Conservation (phyloP, 2,888 invertebrate species). For the Stenolophus ochropezus region DNA sequence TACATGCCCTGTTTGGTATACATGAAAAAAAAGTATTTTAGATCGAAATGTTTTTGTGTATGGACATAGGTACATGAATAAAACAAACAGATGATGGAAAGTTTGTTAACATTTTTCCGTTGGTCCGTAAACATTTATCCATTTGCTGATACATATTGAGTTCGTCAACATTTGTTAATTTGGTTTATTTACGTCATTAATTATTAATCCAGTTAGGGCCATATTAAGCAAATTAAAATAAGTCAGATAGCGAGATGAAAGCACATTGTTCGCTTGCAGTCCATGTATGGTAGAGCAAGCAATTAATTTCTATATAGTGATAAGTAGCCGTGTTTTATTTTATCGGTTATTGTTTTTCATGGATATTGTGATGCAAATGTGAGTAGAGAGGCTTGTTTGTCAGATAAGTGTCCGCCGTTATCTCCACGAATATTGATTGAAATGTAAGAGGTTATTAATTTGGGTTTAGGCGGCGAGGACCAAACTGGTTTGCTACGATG, state of each 20-base stretch:
- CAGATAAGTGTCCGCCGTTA: constrained; percentile 38
- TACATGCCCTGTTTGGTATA: too few relatives aligned
- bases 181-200: not conserved
- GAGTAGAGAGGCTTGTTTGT: constrained; percentile 39
- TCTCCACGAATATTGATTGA: constrained; percentile 42
- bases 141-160: not conserved
- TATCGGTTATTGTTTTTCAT: constrained; percentile 42
- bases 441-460: constrained; percentile 47
- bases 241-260: not conserved
- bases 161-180: not conserved
- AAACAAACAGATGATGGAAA: too few relatives aligned
- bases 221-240: constrained; percentile 24
- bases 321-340: constrained; percentile 45
- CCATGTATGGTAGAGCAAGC: constrained; percentile 48
- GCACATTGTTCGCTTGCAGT: not conserved
- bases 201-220: constrained; percentile 2
- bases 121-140: not conserved
- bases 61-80: too few relatives aligned
- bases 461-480: constrained; percentile 28
- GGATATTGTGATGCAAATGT: constrained; percentile 53
- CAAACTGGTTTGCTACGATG: constrained; percentile 20
- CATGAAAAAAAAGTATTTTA: too few relatives aligned
- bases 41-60: too few relatives aligned
- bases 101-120: too few relatives aligned
- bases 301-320: constrained; percentile 54